These are phyloP conservation scores for Sitta carolinensis DNA, from an alignment of 2,797 vertebrate genomes.

Conservation along the genomic window DNA sequence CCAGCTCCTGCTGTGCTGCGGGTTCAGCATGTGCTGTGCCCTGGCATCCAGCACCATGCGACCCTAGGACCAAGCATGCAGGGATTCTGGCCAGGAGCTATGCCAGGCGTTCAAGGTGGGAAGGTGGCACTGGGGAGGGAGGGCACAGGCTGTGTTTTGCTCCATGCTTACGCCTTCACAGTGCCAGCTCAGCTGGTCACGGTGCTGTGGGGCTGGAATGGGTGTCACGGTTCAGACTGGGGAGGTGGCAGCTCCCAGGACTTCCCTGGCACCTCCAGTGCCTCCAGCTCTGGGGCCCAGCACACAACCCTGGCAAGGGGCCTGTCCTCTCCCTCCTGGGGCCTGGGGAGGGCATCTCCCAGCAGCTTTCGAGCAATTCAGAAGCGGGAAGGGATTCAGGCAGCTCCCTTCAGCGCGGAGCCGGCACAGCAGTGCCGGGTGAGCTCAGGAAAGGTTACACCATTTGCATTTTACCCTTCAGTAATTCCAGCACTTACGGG, in stretches of 20 bases:
- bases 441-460: slow-evolving; percentile 63
- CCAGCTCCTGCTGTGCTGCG: rapidly evolving
- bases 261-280: rapidly evolving
- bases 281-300: not conserved
- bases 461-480: slow-evolving; percentile 70
- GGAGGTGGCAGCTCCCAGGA: not conserved
- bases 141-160: not conserved
- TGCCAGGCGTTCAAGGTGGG: not conserved
- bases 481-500: slow-evolving; percentile 66
- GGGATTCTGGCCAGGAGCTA: not conserved
- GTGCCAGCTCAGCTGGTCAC: not conserved
- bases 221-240: rapidly evolving
- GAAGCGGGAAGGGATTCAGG: not conserved
- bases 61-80: not conserved
- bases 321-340: not conserved
- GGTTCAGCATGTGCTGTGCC: not conserved
- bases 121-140: not conserved
- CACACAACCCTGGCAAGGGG: rapidly evolving
- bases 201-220: not conserved
- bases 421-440: not conserved
- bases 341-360: not conserved
- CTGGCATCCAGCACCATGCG: not conserved
- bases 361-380: not conserved
- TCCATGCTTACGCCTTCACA: rapidly evolving
- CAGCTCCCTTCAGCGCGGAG: not conserved